Evolutionary conservation across 2,797 vertebrate species (phyloP), one percentile per base, ranked within the genome.

Genomic region (Lepus townsendii): DNA sequence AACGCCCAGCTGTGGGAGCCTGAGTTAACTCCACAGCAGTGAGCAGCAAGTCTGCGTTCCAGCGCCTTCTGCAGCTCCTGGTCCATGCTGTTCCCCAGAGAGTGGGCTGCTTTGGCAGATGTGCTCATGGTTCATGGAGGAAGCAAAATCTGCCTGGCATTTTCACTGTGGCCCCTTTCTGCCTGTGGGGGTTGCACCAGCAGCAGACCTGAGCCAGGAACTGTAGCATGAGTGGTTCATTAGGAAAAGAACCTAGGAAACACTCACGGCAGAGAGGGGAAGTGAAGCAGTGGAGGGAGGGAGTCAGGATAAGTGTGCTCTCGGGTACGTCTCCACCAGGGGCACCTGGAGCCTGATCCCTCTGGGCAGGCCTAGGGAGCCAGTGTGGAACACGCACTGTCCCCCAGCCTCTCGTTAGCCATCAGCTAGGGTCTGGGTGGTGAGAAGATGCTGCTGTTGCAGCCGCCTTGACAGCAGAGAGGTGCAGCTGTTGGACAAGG

Each of bases 321-420:
- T 87, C 63, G 3, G 7, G 26, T 11, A 38, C 13, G 16, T 65
- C 52, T 26, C 24, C 19, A 8, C 3, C 0, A n/a, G 35, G 68
- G 65, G 26, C 17, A 32, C 3, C 22, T 1, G 3, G 20, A 35
- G 14, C 47, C 10, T 0, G 20, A 12, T 16, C 20, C 27, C 0
- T 0, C 12, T 2, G 30, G 20, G 12, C 60, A 30, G 17, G 16
- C 38, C 47, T 1, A 47, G 0, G 62, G 63, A 69, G 27, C 57
- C n/a, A 19, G 30, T 3, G 22, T 8, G 17, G 16, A 60, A 13
- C 54, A 16, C 54, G 14, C 54, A 57, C 50, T 19, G 68, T 11
- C 63, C 24, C 32, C 60, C 42, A 52, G 0, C 2, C 2, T 17
- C 27, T 42, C 42, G 2, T 30, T 24, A 30, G 65, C 22, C 27